Base-by-base conservation (phyloP, 1,140 invertebrate species). In the Orussus abietinus region DNA sequence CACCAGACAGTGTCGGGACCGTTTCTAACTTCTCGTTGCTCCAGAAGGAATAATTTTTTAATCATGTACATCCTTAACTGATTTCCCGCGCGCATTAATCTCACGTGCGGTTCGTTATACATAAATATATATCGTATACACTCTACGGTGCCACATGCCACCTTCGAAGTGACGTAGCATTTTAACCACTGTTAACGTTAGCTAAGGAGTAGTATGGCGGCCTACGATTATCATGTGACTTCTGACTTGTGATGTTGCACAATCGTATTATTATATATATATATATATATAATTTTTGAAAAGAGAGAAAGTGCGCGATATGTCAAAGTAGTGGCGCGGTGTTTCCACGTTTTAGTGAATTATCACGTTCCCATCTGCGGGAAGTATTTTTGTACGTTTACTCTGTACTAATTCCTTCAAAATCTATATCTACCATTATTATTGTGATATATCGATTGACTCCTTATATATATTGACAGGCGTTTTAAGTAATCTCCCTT, bases 321-420 rank as follows among this genome's bases (percentile, higher is more conserved):
- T 21, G 22, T 30, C 33, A 20, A 29, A 11, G 21, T 53, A 54
- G 30, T 15, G 43, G 49, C 53, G 49, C 49, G 44, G 49, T 47
- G 53, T 40, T 57, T 56, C 53, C 42, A 53, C 49, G 51, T 52
- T 50, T 55, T 59, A 57, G 49, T 43, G 50, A 59, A 53, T 53
- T 43, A 51, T 51, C 56, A 59, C 47, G 49, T 60, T 44, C 51
- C 50, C 42, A 21, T 12, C 18, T 19, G 25, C 19, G 57, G 50
- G 55, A 63, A 67, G 59, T 67, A 67, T 67, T 67, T 67, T 65
- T 65, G 62, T 65, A 67, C 57, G 58, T 65, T 61, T 59, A 66
- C 53, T 64, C 62, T 62, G 50, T 64, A 67, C 47, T 50, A 55
- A 54, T 59, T 61, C 53, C 48, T 53, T 64, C 55, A 59, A 61